Conservation (phyloP, 2,888 invertebrate genomes). For the Choristoneura rosaceana region DNA sequence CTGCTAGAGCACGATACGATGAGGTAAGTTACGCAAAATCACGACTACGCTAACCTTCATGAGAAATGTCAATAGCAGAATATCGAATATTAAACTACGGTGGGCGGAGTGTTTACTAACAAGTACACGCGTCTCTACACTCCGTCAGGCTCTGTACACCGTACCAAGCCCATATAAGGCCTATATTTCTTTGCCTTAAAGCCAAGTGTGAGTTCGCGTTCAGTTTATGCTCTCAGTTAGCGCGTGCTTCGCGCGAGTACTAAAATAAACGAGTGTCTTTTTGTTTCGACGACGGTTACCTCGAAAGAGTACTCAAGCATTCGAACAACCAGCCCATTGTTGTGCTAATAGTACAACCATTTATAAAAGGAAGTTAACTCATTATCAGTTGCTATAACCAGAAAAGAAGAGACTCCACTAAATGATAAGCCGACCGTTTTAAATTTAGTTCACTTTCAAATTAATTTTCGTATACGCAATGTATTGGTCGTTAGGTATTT, state of each 20-base stretch:
- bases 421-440: slow-evolving; percentile 26
- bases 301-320: slow-evolving; percentile 25
- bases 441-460: slow-evolving; percentile 30
- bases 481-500: background rate
- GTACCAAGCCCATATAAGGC: background rate
- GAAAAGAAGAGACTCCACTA: slow-evolving; percentile 12
- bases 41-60: slow-evolving; percentile 78
- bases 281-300: slow-evolving; percentile 34
- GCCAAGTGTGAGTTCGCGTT: slow-evolving; percentile 6
- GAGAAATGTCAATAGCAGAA: slow-evolving; percentile 81
- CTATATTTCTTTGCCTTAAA: background rate
- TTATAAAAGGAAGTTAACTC: slow-evolving; percentile 35
- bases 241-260: slow-evolving; percentile 11
- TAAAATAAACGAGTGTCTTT: slow-evolving; percentile 36
- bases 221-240: slow-evolving; percentile 35
- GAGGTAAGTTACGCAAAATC: slow-evolving; percentile 81
- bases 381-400: slow-evolving; percentile 27
- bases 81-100: slow-evolving; percentile 58
- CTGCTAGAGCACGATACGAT: slow-evolving; percentile 62
- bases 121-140: slow-evolving; percentile 31
- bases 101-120: slow-evolving; percentile 57
- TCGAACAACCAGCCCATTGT: slow-evolving; percentile 21
- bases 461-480: background rate
- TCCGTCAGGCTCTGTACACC: background rate
- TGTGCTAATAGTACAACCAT: slow-evolving; percentile 34